A percentile compares a stretch with the other conserved stretches of the same genome.
These are phyloP conservation scores for Acipenser oxyrinchus DNA, from an alignment of 2,797 vertebrate species.

Conservation along the genomic window DNA sequence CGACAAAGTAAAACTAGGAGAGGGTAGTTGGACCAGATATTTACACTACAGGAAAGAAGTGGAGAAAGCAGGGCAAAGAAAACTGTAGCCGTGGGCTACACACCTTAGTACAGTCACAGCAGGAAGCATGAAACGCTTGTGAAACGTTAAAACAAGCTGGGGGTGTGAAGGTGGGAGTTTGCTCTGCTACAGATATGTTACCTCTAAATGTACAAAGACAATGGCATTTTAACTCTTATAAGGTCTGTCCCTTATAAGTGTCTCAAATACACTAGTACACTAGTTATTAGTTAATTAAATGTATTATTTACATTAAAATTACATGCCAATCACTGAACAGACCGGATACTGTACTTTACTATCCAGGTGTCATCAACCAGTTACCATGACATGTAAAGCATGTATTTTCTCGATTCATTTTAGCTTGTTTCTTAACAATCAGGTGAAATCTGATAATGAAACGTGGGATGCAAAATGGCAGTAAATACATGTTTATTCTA, in stretches of 20 bases:
- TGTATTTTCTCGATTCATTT: too few species aligned
- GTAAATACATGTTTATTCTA: constrained; percentile 21
- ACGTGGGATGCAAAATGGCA: constrained; percentile 14
- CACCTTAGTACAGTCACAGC: constrained; percentile 52
- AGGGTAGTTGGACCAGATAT: not conserved
- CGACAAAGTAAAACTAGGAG: not conserved
- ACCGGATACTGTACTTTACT: constrained; percentile 26
- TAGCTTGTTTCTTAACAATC: too few species aligned
- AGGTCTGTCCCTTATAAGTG: not conserved
- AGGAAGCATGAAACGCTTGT: constrained; percentile 73
- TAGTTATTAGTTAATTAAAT: too few species aligned
- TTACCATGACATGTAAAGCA: constrained; percentile 25
- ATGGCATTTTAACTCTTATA: not conserved
- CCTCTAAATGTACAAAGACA: not conserved
- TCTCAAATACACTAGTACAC: too few species aligned
- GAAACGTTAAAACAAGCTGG: constrained; percentile 58
- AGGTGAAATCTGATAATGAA: too few species aligned
- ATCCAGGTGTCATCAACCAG: constrained; percentile 54
- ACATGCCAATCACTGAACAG: constrained; percentile 54
- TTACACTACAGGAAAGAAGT: constrained; percentile 32
- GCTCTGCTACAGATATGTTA: constrained; percentile 20
- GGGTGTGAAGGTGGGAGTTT: constrained; percentile 3
- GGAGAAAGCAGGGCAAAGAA: constrained; percentile 50
- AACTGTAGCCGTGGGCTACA: constrained; percentile 45
- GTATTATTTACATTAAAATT: constrained; percentile 26